phyloP scores from a whole-genome alignment of 2,113 vertebrate species.

The Arizona elegans region DNA sequence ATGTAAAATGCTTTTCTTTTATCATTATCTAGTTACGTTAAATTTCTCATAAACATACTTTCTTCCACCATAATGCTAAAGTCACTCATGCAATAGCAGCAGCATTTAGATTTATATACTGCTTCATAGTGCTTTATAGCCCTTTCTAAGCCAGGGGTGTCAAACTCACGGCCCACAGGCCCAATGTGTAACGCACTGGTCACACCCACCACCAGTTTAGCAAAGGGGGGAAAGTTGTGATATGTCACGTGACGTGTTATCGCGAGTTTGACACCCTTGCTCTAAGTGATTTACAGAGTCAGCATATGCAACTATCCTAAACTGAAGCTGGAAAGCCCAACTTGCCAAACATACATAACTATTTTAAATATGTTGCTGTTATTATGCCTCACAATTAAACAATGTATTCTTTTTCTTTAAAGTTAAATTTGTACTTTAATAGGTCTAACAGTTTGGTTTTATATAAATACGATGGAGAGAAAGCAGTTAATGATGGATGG shows the following conservation, averaged over 20 bases:
- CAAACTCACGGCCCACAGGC: no score
- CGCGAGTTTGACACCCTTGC: no score
- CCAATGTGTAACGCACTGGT: no score
- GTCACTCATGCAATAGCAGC: neutral
- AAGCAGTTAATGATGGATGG: slow-evolving; percentile 23
- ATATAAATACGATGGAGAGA: slow-evolving; percentile 45
- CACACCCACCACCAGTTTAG: no score
- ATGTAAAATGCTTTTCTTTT: neutral
- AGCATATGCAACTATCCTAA: neutral
- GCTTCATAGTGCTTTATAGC: neutral
- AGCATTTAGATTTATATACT: neutral
- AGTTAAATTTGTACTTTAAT: neutral
- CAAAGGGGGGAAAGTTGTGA: no score
- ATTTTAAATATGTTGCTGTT: neutral
- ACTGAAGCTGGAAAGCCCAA: neutral
- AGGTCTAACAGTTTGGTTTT: slow-evolving; percentile 24
- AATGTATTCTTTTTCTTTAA: neutral
- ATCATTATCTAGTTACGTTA: neutral
- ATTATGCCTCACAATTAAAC: neutral
- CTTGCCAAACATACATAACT: neutral
- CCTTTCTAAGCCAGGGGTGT: neutral
- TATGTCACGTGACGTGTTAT: no score
- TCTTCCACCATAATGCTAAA: neutral
- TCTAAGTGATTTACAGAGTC: neutral
- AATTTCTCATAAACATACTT: neutral